Conservation (phyloP, 1,140 invertebrate genomes). For the Berghia stephanieae region DNA sequence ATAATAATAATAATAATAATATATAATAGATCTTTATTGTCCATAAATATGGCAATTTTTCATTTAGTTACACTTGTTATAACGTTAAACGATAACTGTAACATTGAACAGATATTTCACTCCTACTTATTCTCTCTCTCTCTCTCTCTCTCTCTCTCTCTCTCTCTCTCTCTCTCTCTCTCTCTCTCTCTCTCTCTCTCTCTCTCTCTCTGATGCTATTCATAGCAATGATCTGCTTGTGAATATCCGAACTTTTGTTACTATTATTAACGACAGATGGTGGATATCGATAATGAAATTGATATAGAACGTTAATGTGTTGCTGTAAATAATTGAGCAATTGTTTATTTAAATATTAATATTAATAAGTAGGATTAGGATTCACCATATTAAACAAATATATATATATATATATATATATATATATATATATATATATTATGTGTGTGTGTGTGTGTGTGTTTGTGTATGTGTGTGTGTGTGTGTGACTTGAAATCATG, state of each 20-base stretch:
- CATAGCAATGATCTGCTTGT: not conserved
- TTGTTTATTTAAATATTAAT: not conserved
- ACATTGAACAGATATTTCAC: too few species aligned
- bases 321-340: not conserved
- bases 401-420: too few species aligned
- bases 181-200: not conserved
- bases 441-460: too few species aligned
- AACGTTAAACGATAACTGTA: too few species aligned
- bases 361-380: not conserved
- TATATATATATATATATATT: too few species aligned
- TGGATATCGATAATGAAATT: not conserved
- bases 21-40: too few species aligned
- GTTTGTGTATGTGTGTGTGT: too few species aligned
- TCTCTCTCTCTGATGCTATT: not conserved
- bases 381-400: not conserved
- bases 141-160: slow-evolving; percentile 12
- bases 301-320: not conserved
- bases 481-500: too few species aligned
- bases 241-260: too few species aligned
- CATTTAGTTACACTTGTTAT: too few species aligned
- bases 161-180: not conserved
- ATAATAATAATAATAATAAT: not conserved
- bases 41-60: too few species aligned
- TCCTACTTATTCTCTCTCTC: too few species aligned
- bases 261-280: not conserved